Base-by-base conservation (phyloP, 2,113 vertebrate species). In the Zosterops pallidus region DNA sequence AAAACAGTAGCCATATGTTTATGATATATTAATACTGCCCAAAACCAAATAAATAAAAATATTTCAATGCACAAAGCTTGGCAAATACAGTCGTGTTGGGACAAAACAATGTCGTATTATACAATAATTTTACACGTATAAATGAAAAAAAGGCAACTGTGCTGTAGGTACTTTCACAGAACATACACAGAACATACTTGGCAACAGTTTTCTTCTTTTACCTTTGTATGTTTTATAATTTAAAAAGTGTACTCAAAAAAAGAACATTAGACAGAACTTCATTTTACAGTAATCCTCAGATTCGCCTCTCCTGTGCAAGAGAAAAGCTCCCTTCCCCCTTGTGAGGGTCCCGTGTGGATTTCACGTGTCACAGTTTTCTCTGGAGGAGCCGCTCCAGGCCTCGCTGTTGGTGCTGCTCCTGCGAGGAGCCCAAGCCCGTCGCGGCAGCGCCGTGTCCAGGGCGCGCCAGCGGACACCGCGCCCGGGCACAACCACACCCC, bases 1-100 rank as follows among this genome's bases (percentile, higher is more conserved):
- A 98, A 98, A 98, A 98, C 96, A 96, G 95, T 95, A 97, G 97
- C 97, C 93, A 93, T 97, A 97, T 97, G 97, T 94, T 97, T 96
- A 94, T 97, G 97, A 92, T 97, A 97, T 97, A 97, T 97, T 97
- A 99, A 98, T 97, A 98, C 98, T 98, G 97, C 95, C 95, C 96
- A 52, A 97, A 97, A 97, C 91, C 98, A 98, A 98, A 98, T 98
- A 98, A 98, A 98, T 98, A 98, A 98, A 98, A 98, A 98, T 97
- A 95, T 90, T 97, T 95, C 80, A 97, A 97, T 97, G 96, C 97
- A 98, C 96, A 95, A 96, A 97, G 97, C 96, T 96, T 97, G 94
- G 96, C 96, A 97, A 96, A 88, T 97, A 98, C 97, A 98, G 86
- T 60, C 25, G 80, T 93, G 81, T 95, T 71, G 91, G 94, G 95